Base-by-base conservation (phyloP, 2,797 vertebrate genomes). In the Sphaeramia orbicularis region DNA sequence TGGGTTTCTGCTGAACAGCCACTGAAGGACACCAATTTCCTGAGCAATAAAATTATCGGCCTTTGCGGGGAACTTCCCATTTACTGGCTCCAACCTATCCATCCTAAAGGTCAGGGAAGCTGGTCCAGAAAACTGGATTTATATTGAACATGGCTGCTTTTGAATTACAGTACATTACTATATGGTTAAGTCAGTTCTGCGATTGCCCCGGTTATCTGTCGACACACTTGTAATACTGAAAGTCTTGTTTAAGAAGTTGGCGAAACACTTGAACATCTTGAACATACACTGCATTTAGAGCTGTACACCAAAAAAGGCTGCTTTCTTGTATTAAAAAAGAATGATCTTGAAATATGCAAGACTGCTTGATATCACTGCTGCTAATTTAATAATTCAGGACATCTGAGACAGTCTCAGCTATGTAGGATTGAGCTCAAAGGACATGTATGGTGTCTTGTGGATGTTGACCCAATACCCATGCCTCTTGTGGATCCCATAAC, bases 1-100 rank as follows among this genome's bases (percentile, higher is more conserved):
- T 98, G 97, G 97, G 94, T 96, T 73, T 93, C 96, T 66, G 91
- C 93, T 47, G 94, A 95, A 1, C 92, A 95, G 66, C 95, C 96
- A 0, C 86, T 98, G 80, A 96, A 95, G 86, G 95, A 96, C 86
- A 94, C 81, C 77, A 89, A 91, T 52, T 97, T 99, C 86, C 85
- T 99, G 86, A 96, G 96, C 85, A 49, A 91, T 53, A 96, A 93
- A 88, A 95, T 99, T 67, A 89, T 96, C 85, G 90, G 93, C 85
- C 95, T 97, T 65, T 99, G 97, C 2, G 74, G 87, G 3, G 86
- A 95, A 71, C 94, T 96, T 78, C 97, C 96, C 5, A 95, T 99
- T 88, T 96, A 95, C 92, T 97, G 96, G 97, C 95, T 98, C 76
- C 94, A 92, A 71, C 95, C 95, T 13, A 90, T 91, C 1, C 90